phyloP scores from a whole-genome alignment of 2,797 vertebrate genomes.

The Heterohyrax brucei region DNA sequence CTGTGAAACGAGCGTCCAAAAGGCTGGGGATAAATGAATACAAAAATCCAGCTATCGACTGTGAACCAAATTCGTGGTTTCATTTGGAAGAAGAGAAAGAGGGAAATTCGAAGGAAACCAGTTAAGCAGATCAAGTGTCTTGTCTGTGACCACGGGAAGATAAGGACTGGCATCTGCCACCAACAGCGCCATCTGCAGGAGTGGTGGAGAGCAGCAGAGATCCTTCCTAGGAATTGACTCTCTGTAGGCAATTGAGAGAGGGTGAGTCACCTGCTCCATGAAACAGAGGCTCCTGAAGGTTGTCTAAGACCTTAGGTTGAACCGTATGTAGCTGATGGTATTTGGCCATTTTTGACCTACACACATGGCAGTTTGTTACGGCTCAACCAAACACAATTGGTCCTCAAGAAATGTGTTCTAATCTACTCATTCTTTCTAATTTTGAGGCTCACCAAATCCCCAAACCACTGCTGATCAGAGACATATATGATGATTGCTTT shows the following conservation, averaged over 20 bases:
- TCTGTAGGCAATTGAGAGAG: background rate
- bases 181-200: background rate
- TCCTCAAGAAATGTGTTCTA: background rate
- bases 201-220: too few species aligned
- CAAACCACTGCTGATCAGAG: background rate
- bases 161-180: background rate
- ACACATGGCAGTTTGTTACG: background rate
- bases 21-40: background rate
- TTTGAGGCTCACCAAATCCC: background rate
- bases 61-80: background rate
- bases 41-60: background rate
- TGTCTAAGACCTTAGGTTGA: background rate
- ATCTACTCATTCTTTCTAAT: conserved; percentile 25
- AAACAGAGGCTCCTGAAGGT: background rate
- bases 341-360: background rate
- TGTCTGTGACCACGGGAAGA: background rate
- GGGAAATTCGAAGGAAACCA: background rate
- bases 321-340: background rate
- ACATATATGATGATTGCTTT: background rate
- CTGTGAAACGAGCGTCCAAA: background rate
- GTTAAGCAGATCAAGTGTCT: background rate
- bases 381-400: background rate
- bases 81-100: background rate
- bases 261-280: rapidly evolving
- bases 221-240: background rate